Conservation (phyloP, 2,113 vertebrate species). For the Lepus europaeus region DNA sequence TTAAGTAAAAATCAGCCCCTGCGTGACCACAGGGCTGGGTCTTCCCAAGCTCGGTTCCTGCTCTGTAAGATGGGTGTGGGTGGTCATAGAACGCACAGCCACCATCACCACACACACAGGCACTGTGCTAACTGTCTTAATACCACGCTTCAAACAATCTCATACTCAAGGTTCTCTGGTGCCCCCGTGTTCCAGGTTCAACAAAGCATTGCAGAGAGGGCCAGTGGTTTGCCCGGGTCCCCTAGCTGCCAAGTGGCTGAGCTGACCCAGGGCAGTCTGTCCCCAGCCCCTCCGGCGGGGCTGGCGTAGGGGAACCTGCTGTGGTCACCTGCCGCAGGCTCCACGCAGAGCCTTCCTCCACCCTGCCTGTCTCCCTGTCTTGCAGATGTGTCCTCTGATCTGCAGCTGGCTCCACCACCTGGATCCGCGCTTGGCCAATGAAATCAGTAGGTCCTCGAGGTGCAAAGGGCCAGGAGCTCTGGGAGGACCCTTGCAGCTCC, state of each 20-base stretch:
- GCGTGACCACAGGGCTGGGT: background rate
- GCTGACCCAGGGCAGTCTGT: background rate
- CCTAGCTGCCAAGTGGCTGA: background rate
- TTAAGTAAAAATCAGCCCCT: background rate
- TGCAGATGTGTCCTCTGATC: constrained; percentile 14
- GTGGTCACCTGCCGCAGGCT: no score
- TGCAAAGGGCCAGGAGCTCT: background rate
- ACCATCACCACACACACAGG: background rate
- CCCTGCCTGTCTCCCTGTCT: background rate
- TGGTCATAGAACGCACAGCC: background rate
- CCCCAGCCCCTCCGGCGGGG: accelerated
- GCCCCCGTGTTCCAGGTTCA: background rate
- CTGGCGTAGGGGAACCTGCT: background rate
- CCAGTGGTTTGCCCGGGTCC: background rate
- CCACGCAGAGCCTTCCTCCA: background rate
- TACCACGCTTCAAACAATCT: background rate
- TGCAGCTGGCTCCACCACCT: background rate
- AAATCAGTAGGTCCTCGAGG: background rate
- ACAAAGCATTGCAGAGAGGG: background rate
- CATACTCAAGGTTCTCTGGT: background rate
- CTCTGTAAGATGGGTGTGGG: background rate
- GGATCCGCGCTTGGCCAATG: accelerated
- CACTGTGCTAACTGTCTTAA: background rate
- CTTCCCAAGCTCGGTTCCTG: background rate
- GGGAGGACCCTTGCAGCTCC: background rate